Base-by-base conservation (phyloP, 2,888 invertebrate species). In the Noctua fimbriata region DNA sequence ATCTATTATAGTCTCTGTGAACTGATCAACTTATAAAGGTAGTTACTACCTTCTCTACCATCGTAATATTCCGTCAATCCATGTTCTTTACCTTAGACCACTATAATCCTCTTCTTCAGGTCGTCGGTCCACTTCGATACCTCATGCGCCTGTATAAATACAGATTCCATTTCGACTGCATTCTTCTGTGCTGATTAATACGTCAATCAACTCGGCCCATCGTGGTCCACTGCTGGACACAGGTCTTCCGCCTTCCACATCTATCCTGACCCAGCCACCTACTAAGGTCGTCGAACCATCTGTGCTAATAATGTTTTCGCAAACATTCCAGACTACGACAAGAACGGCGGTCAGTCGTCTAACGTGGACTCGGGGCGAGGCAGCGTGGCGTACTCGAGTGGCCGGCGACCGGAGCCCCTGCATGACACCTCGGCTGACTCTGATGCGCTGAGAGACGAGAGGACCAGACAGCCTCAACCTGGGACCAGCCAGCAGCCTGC, bases 321-420 rank as follows among this genome's bases (percentile, higher is more conserved):
- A 78, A 79, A 74, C 69, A 76, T 94, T 90, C 93, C 97, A 92
- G 98, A 98, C 94, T 98, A 98, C 91, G 98, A 98, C 92, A 98
- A 98, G 93, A 97, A 98, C 72, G 98, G 98, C 10, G 97, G 97
- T n/a, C 98, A 98, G 87, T 98, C 98, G 21, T 98, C 98, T 0
- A 98, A 98, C 92, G 98, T 98, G 41, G 98, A 98, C 93, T 98
- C 98, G 0, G 98, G 98, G 32, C 96, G 98, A 87, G 98, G 98
- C n/a, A 98, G 98, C 92, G 98, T 98, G 12, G 98, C 98, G 69
- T 98, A 98, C 93, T 98, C 98, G 63, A 98, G 98, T 90, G 98
- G 98, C 4, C 95, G 98, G 84, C 95, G 98, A 89, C 95, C 96
- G 3, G 97, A 97, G 66, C 96, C 96, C 0, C 94, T 96, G 14